phyloP scores from a whole-genome alignment of 1,140 invertebrate genomes.

The Drosophila murphyi region DNA sequence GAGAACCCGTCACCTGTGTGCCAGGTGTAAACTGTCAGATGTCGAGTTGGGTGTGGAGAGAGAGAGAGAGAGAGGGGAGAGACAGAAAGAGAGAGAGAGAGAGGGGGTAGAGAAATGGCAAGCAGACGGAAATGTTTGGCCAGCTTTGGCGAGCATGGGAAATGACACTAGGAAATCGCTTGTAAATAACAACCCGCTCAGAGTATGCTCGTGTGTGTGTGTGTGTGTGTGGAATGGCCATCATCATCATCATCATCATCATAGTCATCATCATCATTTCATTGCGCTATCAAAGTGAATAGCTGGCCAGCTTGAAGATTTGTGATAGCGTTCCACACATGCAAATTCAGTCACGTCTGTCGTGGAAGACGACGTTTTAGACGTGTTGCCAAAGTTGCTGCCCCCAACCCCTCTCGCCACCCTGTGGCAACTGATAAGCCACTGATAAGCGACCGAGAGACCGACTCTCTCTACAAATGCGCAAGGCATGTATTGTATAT shows the following conservation, averaged over 20 bases:
- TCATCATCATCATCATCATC: slow-evolving; percentile 14
- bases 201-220: slow-evolving; percentile 10
- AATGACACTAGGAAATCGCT: slow-evolving; percentile 83
- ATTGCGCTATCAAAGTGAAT: slow-evolving; percentile 6
- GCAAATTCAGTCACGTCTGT: slow-evolving; percentile 80
- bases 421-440: background rate
- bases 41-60: background rate
- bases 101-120: background rate
- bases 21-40: slow-evolving; percentile 75
- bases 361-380: slow-evolving; percentile 70
- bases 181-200: slow-evolving; percentile 69
- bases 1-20: slow-evolving; percentile 58
- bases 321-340: slow-evolving; percentile 42
- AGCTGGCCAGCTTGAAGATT: slow-evolving; percentile 30
- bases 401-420: background rate
- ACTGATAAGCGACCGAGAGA: slow-evolving; percentile 9
- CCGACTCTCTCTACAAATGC: slow-evolving; percentile 12
- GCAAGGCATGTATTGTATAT: slow-evolving; percentile 13
- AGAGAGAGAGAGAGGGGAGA: background rate
- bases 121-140: slow-evolving; percentile 52
- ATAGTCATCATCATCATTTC: slow-evolving; percentile 16
- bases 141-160: slow-evolving; percentile 60
- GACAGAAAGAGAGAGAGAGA: background rate
- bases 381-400: slow-evolving; percentile 69
- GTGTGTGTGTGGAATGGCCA: slow-evolving; percentile 23